These are phyloP conservation scores for Odobenus rosmarus DNA, from an alignment of 2,113 vertebrate species.

Conservation along the genomic window DNA sequence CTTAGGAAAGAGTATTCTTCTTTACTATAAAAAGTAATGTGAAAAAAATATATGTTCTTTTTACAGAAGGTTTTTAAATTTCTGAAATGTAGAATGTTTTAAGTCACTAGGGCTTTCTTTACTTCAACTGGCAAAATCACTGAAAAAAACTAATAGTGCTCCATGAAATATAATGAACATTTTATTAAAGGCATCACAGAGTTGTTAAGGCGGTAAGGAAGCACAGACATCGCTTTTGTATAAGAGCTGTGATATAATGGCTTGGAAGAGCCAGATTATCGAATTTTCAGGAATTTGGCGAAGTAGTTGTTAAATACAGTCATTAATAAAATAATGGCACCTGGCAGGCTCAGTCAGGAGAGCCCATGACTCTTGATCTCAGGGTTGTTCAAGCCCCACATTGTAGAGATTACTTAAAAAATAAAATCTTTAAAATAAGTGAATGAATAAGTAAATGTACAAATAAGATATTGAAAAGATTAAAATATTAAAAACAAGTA, in stretches of 20 bases:
- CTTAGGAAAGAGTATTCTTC: neutral
- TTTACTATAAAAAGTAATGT: constrained; percentile 16
- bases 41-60: constrained; percentile 4
- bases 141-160: neutral
- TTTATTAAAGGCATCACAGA: neutral
- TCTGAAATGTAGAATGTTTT: constrained; percentile 10
- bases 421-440: neutral
- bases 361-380: neutral
- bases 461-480: neutral
- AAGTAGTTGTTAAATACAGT: neutral
- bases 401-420: neutral
- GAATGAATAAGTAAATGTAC: neutral
- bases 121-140: neutral
- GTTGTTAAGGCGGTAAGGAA: neutral
- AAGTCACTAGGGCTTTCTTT: neutral
- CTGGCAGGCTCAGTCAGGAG: neutral
- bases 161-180: neutral
- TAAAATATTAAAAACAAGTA: neutral
- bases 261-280: neutral
- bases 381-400: neutral
- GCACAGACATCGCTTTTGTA: neutral
- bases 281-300: neutral
- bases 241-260: neutral
- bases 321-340: neutral
- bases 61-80: constrained; percentile 8